Evolutionary conservation across 2,797 vertebrate species (phyloP).

Genomic region (Argya squamiceps): DNA sequence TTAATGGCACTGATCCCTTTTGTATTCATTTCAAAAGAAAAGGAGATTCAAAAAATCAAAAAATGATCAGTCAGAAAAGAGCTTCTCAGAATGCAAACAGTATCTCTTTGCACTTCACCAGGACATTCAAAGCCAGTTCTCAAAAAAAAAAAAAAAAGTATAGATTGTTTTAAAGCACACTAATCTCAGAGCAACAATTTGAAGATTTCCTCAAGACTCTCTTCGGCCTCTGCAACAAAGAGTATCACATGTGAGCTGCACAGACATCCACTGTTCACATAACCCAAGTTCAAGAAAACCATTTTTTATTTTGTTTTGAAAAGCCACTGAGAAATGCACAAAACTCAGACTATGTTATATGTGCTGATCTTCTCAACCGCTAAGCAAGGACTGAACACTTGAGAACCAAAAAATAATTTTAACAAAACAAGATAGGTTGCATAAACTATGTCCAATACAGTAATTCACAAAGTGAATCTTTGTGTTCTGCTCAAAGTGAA

Average conservation of each 20-base stretch:
- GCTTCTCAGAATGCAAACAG: not conserved
- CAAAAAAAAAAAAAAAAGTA: not conserved
- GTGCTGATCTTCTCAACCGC: not conserved
- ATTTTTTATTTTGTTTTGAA: not conserved
- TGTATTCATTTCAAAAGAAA: not conserved
- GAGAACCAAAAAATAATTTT: not conserved
- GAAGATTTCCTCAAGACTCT: not conserved
- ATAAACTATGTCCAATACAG: not conserved
- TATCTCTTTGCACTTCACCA: not conserved
- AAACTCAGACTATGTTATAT: not conserved
- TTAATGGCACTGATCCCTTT: not conserved
- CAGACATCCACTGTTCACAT: not conserved
- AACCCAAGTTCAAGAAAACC: not conserved
- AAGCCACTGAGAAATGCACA: not conserved
- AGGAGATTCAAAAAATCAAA: not conserved
- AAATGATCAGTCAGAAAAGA: not conserved
- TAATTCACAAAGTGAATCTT: not conserved
- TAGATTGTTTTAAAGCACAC: not conserved
- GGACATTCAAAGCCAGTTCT: not conserved
- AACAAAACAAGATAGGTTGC: not conserved
- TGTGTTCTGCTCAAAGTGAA: not conserved
- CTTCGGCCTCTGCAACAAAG: accelerated
- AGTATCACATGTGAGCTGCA: not conserved
- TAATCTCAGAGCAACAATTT: not conserved
- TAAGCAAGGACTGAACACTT: not conserved